Evolutionary conservation across 2,113 vertebrate species (phyloP).

Genomic region (Syngnathus floridae): DNA sequence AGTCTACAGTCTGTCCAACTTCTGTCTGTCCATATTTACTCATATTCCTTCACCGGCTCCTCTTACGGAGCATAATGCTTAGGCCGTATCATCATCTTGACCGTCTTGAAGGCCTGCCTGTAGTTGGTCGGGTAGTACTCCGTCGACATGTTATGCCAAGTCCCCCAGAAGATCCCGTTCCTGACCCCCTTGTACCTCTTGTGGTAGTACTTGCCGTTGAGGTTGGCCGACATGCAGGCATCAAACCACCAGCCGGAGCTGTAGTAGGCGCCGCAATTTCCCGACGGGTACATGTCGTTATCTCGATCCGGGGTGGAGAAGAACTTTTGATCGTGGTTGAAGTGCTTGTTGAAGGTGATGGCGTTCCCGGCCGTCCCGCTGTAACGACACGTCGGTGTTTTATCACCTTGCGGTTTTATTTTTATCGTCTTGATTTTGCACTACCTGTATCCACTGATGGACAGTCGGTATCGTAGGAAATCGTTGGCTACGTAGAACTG

Average conservation of each 20-base stretch:
- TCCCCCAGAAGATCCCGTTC: constrained; percentile 96
- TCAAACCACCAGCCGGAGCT: constrained; percentile 98
- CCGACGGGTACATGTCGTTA: constrained; percentile 85
- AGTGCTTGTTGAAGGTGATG: constrained; percentile 80
- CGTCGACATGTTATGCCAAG: constrained; percentile 79
- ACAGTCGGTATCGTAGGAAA: constrained; percentile 82
- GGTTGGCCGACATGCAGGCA: constrained; percentile 92
- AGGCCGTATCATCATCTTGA: constrained; percentile 93
- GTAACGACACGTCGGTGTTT: constrained; percentile 3
- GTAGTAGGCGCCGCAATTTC: constrained; percentile 89
- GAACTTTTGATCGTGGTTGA: constrained; percentile 91
- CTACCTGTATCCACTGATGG: constrained; percentile 77
- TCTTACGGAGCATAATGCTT: constrained; percentile 78
- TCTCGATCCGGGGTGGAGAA: constrained; percentile 90
- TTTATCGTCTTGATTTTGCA: too few relatives aligned
- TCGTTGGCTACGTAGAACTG: constrained; percentile 91
- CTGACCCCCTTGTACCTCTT: constrained; percentile 87
- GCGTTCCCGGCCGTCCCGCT: constrained; percentile 89
- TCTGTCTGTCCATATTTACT: constrained; percentile 7
- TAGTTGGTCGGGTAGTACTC: constrained; percentile 75
- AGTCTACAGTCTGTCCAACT: constrained; percentile 13
- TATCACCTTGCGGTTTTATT: neutral
- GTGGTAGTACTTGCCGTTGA: constrained; percentile 94
- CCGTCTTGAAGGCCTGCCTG: constrained; percentile 83
- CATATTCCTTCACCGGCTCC: constrained; percentile 5